A percentile compares a stretch with the other conserved stretches of the same genome.
These are phyloP conservation scores for Erinaceus europaeus DNA, from an alignment of 2,113 vertebrate genomes.

Conservation along the genomic window DNA sequence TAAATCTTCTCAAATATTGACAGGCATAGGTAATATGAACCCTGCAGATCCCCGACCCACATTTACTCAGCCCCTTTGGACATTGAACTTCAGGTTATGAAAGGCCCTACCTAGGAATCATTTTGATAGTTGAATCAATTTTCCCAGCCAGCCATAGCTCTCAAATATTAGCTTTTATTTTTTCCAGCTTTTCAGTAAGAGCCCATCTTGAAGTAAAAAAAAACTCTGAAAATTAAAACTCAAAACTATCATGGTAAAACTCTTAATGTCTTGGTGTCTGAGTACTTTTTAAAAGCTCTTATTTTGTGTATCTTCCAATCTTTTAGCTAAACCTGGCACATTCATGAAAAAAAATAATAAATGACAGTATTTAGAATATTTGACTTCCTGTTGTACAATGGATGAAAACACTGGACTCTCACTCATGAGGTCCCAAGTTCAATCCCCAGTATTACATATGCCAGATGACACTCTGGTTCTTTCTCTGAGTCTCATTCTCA, in stretches of 20 bases:
- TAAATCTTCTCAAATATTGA: slow-evolving; percentile 61
- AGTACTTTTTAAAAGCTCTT: background rate
- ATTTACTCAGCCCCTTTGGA: slow-evolving; percentile 52
- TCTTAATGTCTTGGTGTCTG: background rate
- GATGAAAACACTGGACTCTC: too few relatives aligned
- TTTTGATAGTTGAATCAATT: background rate
- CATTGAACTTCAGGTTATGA: slow-evolving; percentile 37
- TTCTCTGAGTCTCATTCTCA: too few relatives aligned
- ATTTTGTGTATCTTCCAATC: background rate
- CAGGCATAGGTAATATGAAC: slow-evolving; percentile 9
- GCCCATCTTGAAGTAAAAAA: background rate
- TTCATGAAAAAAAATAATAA: background rate
- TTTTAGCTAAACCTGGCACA: background rate
- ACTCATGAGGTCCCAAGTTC: too few relatives aligned
- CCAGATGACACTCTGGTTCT: too few relatives aligned
- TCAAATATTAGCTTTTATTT: background rate
- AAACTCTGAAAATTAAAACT: slow-evolving; percentile 3
- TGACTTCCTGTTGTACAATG: too few relatives aligned
- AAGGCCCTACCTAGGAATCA: slow-evolving; percentile 6
- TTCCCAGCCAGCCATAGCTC: background rate
- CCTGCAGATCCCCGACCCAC: slow-evolving; percentile 19
- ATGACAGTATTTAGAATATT: background rate
- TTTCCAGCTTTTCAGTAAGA: background rate
- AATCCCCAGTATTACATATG: too few relatives aligned
- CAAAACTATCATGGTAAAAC: background rate